Conservation (phyloP, 2,797 vertebrate species). For the Eulemur rubriventer region DNA sequence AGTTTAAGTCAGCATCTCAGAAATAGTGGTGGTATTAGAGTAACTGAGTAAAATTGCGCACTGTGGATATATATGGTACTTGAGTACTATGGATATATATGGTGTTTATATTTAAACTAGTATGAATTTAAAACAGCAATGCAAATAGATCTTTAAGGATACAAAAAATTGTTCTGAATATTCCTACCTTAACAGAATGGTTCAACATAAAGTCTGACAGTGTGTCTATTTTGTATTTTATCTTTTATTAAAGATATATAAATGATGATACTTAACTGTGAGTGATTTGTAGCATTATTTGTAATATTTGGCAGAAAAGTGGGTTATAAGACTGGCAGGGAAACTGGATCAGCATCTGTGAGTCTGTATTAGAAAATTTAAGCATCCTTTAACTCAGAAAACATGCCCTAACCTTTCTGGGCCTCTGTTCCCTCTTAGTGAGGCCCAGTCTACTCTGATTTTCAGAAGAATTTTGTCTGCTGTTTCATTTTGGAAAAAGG, state of each 20-base stretch:
- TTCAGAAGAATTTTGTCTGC: neutral
- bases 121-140: slow-evolving; percentile 8
- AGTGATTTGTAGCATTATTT: slow-evolving; percentile 21
- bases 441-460: slow-evolving; percentile 22
- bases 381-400: neutral
- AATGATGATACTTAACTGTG: neutral
- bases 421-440: neutral
- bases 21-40: neutral
- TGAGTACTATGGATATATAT: neutral
- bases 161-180: slow-evolving; percentile 17
- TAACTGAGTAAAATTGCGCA: neutral
- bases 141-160: neutral
- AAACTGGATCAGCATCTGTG: neutral
- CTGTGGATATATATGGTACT: no score
- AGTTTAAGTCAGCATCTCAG: neutral
- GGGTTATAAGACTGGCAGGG: neutral
- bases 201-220: neutral
- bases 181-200: neutral
- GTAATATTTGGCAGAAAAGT: slow-evolving; percentile 12
- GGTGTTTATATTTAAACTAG: neutral
- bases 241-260: slow-evolving; percentile 55
- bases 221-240: slow-evolving; percentile 40
- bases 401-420: neutral
- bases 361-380: neutral
- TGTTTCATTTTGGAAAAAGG: neutral